Percentiles rank a stretch among this genome's conserved stretches.
These are phyloP conservation scores for Heterodera carotae DNA, from an alignment of 1,140 invertebrate genomes.

Conservation along the genomic window DNA sequence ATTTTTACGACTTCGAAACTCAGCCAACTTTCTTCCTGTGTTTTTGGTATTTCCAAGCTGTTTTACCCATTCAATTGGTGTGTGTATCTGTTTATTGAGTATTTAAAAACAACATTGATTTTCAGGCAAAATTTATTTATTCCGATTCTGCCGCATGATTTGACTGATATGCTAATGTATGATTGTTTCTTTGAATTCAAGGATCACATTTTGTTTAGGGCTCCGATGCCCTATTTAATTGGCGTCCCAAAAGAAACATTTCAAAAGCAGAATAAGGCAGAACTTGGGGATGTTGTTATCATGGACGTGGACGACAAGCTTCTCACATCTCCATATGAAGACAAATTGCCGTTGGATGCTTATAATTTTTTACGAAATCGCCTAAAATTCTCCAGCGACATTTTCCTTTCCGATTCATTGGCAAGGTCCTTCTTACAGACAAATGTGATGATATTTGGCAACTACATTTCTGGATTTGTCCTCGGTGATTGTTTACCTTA, in stretches of 20 bases:
- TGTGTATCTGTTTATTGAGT: slow-evolving; percentile 1
- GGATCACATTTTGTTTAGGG: slow-evolving; percentile 44
- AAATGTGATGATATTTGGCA: slow-evolving; percentile 57
- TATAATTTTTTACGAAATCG: slow-evolving; percentile 26
- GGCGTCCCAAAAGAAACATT: slow-evolving; percentile 58
- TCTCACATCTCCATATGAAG: slow-evolving; percentile 25
- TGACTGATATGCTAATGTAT: slow-evolving; percentile 56
- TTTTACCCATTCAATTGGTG: slow-evolving; percentile 59
- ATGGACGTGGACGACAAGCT: slow-evolving; percentile 42
- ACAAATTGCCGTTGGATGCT: slow-evolving; percentile 32
- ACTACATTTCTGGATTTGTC: slow-evolving; percentile 43
- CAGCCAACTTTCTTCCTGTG: slow-evolving; percentile 55
- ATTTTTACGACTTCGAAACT: slow-evolving; percentile 57
- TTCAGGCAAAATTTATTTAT: slow-evolving; percentile 59
- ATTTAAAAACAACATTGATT: too few relatives aligned
- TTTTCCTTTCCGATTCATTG: slow-evolving; percentile 40
- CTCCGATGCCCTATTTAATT: slow-evolving; percentile 61
- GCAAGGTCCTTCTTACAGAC: slow-evolving; percentile 51
- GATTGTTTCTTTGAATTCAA: slow-evolving; percentile 16
- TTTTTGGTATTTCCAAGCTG: slow-evolving; percentile 53
- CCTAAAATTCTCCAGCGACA: slow-evolving; percentile 37
- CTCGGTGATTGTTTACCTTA: slow-evolving; percentile 22
- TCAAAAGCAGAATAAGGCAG: slow-evolving; percentile 27
- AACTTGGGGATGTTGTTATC: slow-evolving; percentile 42
- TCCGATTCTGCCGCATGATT: slow-evolving; percentile 53